Conservation (phyloP, 2,888 invertebrate genomes). For the Polyommatus icarus region DNA sequence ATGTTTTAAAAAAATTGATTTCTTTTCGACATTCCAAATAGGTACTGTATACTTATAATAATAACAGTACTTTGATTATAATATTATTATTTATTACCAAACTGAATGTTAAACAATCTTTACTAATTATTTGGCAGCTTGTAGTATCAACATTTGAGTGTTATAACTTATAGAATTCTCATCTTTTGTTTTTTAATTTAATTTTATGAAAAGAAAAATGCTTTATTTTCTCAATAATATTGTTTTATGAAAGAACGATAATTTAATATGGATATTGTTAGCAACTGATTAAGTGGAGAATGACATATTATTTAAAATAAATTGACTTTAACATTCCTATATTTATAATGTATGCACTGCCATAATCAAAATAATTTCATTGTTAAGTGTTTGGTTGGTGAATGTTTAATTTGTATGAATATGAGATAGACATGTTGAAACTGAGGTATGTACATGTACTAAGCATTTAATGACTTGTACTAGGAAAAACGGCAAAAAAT, state of each 20-base stretch:
- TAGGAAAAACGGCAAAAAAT: background rate
- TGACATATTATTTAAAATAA: slow-evolving; percentile 5
- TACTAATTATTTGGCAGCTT: background rate
- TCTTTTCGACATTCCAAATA: background rate
- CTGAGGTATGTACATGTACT: background rate
- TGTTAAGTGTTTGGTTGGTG: slow-evolving; percentile 20
- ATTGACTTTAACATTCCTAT: slow-evolving; percentile 19
- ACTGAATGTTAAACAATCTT: background rate
- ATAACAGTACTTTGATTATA: background rate
- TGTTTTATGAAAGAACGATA: background rate
- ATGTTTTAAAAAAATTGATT: background rate
- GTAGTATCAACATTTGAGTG: background rate
- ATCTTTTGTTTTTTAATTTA: no score
- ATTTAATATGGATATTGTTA: background rate
- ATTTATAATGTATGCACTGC: slow-evolving; percentile 12
- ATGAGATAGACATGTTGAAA: background rate
- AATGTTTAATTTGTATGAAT: slow-evolving; percentile 16
- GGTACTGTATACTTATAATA: no score
- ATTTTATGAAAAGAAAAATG: background rate
- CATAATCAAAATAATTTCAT: slow-evolving; percentile 23
- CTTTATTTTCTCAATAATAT: background rate
- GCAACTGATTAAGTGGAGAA: background rate
- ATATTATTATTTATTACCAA: background rate
- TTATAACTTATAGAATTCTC: no score
- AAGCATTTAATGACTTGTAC: background rate